Evolutionary conservation across 1,140 invertebrate species (phyloP), one percentile per base, ranked within the genome.

Genomic region (Lordiphosa mommai): DNA sequence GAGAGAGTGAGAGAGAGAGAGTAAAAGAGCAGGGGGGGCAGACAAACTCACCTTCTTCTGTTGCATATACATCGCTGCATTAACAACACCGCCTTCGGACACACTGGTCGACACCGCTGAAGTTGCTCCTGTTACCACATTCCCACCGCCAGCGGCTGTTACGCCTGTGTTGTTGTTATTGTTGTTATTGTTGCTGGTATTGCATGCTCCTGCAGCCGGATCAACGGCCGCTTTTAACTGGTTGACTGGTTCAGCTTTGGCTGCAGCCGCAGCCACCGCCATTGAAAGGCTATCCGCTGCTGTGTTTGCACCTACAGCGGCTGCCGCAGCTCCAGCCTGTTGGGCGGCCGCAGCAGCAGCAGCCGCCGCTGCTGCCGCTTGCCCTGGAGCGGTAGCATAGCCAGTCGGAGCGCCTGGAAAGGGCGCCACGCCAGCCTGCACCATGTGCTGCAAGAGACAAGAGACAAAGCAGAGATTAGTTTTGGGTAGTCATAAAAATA

Each of bases 371-470:
- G 93, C 93, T 38, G 92, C 93, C 80, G 93, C 94, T 74, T 93
- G 92, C 67, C 93, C 92, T 10, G 90, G 67, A 20, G 84, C 90
- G 41, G 91, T 93, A 89, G 92, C 95, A 92, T 91, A 94, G 89
- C 92, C 91, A 91, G 93, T 92, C 90, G 94, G 94, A 91, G 93
- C 94, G 88, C 92, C 91, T 70, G 92, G 91, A 91, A 94, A 96
- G 88, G 95, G 94, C 90, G 92, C 92, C 93, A 97, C 96, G 82
- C 95, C 95, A 91, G 96, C 95, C 92, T 96, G 95, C 91, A 97
- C 96, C 94, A 97, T 96, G 92, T 97, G 96, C 96, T 97, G 93
- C 12, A 95, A 94, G 23, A 4, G 37, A 38, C 27, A 55, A 5
- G 46, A 14, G 29, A 8, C 14, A 13, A 37, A 20, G 20, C 8